Conservation (phyloP, 2,797 vertebrate genomes). For the Sardinella longiceps region DNA sequence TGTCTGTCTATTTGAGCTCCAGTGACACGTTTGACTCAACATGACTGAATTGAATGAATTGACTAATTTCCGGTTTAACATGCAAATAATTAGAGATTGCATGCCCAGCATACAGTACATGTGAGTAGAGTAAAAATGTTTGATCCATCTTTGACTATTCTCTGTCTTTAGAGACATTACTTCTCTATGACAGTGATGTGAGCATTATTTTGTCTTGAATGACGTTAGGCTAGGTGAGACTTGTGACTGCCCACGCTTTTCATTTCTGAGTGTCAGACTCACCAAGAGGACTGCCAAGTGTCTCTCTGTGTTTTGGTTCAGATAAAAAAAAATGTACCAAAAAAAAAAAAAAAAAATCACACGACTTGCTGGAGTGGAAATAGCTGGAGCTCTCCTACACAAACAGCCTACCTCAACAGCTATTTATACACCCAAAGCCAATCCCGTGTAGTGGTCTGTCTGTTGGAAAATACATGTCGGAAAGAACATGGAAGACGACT, state of each 20-base stretch:
- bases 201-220: conserved; percentile 35
- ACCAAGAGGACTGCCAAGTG: conserved; percentile 38
- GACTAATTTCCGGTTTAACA: neutral
- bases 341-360: conserved; percentile 33
- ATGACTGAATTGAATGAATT: neutral
- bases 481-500: conserved; percentile 16
- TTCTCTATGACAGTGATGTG: conserved; percentile 24
- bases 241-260: conserved; percentile 41
- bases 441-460: conserved; percentile 27
- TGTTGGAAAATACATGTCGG: conserved; percentile 7
- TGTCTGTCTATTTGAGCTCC: neutral
- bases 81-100: neutral
- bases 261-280: conserved; percentile 37
- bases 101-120: neutral
- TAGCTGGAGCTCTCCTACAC: conserved; percentile 33
- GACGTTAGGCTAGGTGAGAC: neutral
- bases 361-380: conserved; percentile 37
- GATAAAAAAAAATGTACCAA: conserved; percentile 28
- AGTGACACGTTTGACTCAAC: neutral
- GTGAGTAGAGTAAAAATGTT: neutral
- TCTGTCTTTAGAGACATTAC: neutral
- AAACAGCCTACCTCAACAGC: conserved; percentile 40
- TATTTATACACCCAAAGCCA: conserved; percentile 36
- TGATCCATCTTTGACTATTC: neutral
- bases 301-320: conserved; percentile 41